Conservation (phyloP, 2,888 invertebrate species). For the Augochlorella aurata region DNA sequence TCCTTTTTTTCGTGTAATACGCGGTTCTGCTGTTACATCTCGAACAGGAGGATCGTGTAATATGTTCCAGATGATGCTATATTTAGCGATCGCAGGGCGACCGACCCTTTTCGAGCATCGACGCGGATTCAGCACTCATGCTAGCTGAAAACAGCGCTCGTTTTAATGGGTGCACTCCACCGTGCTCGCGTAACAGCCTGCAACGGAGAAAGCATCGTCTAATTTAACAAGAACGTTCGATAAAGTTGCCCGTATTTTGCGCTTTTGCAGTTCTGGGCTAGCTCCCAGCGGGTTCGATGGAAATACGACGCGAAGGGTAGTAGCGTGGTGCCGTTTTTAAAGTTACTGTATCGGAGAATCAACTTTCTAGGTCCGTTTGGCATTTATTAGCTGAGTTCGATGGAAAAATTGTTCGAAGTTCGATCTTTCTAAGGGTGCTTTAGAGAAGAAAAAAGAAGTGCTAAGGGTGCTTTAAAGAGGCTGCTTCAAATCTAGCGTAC, state of each 20-base stretch:
- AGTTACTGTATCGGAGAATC: too few relatives aligned
- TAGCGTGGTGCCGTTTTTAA: not conserved
- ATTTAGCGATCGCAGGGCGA: not conserved
- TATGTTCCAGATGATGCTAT: not conserved
- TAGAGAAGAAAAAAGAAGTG: too few relatives aligned
- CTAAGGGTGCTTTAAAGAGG: too few relatives aligned
- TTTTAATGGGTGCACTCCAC: conserved; percentile 29
- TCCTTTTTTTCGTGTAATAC: not conserved
- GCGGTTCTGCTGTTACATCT: not conserved
- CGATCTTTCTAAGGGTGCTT: too few relatives aligned
- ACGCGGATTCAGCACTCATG: conserved; percentile 24
- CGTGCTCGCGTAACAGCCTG: conserved; percentile 12
- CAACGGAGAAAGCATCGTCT: not conserved
- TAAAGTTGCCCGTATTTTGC: not conserved
- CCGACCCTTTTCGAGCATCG: not conserved
- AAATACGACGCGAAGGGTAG: not conserved
- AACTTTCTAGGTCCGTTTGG: too few relatives aligned
- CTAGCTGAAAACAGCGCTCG: conserved; percentile 12
- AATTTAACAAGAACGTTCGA: conserved; percentile 8
- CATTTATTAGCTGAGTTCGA: too few relatives aligned
- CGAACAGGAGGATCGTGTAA: too few relatives aligned
- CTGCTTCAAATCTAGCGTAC: too few relatives aligned
- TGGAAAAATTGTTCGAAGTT: too few relatives aligned
- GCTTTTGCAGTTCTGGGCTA: not conserved
- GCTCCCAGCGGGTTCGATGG: not conserved